Evolutionary conservation across 2,888 invertebrate species (phyloP).

Genomic region (Athalia rosae): DNA sequence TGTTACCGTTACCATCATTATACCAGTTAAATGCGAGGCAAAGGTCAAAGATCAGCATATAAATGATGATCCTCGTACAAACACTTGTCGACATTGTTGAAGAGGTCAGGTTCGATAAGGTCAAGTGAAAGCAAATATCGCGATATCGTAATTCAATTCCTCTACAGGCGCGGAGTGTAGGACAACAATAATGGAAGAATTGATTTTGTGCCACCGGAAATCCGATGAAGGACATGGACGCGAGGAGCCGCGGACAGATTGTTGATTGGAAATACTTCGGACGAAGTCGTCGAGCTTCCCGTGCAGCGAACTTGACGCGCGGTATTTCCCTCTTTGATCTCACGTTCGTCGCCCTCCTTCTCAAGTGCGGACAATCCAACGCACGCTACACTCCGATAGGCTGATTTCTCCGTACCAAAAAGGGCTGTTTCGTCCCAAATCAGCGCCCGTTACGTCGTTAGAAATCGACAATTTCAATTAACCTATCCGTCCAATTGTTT

Average conservation of each 20-base stretch:
- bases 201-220: slow-evolving; percentile 18
- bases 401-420: no score
- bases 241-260: slow-evolving; percentile 19
- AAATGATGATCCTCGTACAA: neutral
- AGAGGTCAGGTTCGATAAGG: slow-evolving; percentile 5
- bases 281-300: slow-evolving; percentile 5
- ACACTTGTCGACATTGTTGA: slow-evolving; percentile 36
- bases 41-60: no score
- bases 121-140: slow-evolving; percentile 1
- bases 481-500: no score
- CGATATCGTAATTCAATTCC: slow-evolving; percentile 24
- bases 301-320: neutral
- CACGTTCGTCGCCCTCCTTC: neutral
- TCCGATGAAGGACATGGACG: slow-evolving; percentile 35
- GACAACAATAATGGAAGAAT: slow-evolving; percentile 6
- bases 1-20: no score
- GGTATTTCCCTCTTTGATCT: slow-evolving; percentile 23
- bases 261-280: slow-evolving; percentile 41
- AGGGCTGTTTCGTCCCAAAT: no score
- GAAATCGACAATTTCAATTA: no score
- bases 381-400: no score
- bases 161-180: neutral
- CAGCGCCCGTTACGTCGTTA: no score
- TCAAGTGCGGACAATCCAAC: neutral
- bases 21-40: no score